Base-by-base conservation (phyloP, 1,140 invertebrate genomes). In the Aplysia californica region DNA sequence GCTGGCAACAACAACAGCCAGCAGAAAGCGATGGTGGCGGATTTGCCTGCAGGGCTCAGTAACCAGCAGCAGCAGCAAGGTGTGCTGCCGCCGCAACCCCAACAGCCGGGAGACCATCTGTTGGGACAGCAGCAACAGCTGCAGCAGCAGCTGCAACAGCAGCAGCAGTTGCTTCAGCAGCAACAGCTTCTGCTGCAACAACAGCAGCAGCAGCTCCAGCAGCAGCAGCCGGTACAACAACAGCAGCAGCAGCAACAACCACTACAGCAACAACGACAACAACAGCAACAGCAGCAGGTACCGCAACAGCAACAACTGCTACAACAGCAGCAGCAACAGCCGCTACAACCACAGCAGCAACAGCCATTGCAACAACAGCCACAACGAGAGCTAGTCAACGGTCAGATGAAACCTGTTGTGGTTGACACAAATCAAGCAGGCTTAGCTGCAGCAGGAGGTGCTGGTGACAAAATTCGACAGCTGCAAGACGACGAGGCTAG, bases 31-130 rank as follows among this genome's bases (percentile, higher is more conserved):
- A 55, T 18, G 18, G 67, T 79, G 55, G 67, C n/a, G n/a, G n/a
- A n/a, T n/a, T n/a, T n/a, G n/a, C n/a, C n/a, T 65, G 50, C 66
- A 59, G 58, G 33, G 70, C 75, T 39, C 23, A 29, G 38, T 38
- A 18, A 31, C n/a, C n/a, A 26, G n/a, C 61, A 69, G 20, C 68
- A 73, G 26, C 39, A 68, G 26, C 77, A 73, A 75, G 73, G 35
- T 59, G 55, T 79, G 15, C 41, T n/a, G 59, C 70, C 67, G 38
- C 72, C 71, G 58, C 67, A 75, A 39, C 23, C 38, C 6, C 29
- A 44, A 41, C 31, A 56, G n/a, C n/a, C n/a, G n/a, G n/a, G n/a
- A n/a, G n/a, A n/a, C n/a, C n/a, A n/a, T n/a, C n/a, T n/a, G n/a
- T n/a, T 20, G 64, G 5, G 33, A 3, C 33, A 75, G 23, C 50